A percentile compares a stretch with the other conserved stretches of the same genome.
Evolutionary conservation across 2,113 vertebrate genomes (phyloP).

Genomic region (Struthidea cinerea): DNA sequence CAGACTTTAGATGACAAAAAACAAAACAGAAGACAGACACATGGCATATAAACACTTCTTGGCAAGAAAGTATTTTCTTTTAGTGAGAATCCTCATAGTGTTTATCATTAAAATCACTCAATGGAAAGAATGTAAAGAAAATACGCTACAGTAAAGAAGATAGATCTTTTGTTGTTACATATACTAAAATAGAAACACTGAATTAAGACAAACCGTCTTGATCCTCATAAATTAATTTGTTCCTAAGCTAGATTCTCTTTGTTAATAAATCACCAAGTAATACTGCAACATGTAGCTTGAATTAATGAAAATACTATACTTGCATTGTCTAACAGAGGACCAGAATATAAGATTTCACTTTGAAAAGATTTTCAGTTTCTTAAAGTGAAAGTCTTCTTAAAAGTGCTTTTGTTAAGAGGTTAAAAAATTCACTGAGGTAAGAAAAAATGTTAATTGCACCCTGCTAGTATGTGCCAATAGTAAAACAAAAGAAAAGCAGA

Average conservation of each 20-base stretch:
- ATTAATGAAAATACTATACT: background rate
- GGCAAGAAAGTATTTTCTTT: background rate
- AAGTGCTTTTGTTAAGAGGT: background rate
- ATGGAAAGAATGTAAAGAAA: background rate
- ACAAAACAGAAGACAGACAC: background rate
- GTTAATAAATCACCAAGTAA: background rate
- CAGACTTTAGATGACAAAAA: background rate
- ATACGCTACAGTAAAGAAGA: background rate
- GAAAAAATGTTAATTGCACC: background rate
- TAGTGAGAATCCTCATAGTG: background rate
- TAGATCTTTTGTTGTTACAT: background rate
- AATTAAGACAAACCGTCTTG: background rate
- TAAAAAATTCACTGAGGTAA: background rate
- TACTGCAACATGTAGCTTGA: background rate
- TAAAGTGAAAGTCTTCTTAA: background rate
- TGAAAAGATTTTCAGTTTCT: background rate
- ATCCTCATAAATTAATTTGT: background rate
- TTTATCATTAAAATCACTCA: background rate
- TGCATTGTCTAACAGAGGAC: background rate
- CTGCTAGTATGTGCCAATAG: background rate
- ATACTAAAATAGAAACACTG: background rate
- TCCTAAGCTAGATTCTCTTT: background rate
- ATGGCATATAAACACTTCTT: background rate
- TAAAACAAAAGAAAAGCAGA: background rate
- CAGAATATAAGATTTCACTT: background rate